Percentiles rank a stretch among this genome's conserved stretches.
These are phyloP conservation scores for Eleginops maclovinus DNA, from an alignment of 2,113 vertebrate species.

Conservation along the genomic window DNA sequence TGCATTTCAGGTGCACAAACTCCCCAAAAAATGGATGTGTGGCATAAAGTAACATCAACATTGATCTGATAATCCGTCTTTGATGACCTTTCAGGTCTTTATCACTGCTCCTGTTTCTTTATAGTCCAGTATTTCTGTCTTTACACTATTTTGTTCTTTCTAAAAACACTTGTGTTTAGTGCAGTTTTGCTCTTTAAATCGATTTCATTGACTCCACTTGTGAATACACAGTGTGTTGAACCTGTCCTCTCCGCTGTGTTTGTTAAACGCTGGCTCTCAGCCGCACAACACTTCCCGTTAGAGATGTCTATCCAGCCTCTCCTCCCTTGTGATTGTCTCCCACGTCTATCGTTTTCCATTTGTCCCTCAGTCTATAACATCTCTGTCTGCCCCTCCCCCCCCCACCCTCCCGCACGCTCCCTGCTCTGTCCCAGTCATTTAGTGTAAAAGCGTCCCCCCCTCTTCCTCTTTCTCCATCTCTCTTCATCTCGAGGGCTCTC, in stretches of 20 bases:
- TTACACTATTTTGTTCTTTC: background rate
- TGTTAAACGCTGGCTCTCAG: slow-evolving; percentile 7
- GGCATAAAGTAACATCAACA: slow-evolving; percentile 2
- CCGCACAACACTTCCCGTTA: slow-evolving; percentile 21
- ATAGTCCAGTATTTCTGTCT: background rate
- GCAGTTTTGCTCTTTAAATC: background rate
- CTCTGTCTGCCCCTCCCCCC: slow-evolving; percentile 65
- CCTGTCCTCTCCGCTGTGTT: slow-evolving; percentile 10
- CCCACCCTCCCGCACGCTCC: slow-evolving; percentile 9
- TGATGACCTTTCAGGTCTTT: background rate
- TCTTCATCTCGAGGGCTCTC: slow-evolving; percentile 69
- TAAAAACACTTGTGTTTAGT: background rate
- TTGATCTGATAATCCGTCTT: slow-evolving; percentile 17
- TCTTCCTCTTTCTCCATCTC: slow-evolving; percentile 36
- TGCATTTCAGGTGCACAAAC: slow-evolving; percentile 25
- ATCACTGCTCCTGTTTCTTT: background rate
- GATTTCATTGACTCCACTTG: slow-evolving; percentile 13
- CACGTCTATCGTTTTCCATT: slow-evolving; percentile 70
- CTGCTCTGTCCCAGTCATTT: slow-evolving; percentile 64
- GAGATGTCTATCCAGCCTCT: slow-evolving; percentile 29
- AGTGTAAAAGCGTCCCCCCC: slow-evolving; percentile 56
- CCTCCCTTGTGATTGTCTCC: slow-evolving; percentile 51
- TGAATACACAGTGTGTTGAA: background rate
- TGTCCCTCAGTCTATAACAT: slow-evolving; percentile 65
- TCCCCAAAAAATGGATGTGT: slow-evolving; percentile 14